Conservation (phyloP, 53 echinoderm and acorn worm genomes). For the Pentamera pediparva region DNA sequence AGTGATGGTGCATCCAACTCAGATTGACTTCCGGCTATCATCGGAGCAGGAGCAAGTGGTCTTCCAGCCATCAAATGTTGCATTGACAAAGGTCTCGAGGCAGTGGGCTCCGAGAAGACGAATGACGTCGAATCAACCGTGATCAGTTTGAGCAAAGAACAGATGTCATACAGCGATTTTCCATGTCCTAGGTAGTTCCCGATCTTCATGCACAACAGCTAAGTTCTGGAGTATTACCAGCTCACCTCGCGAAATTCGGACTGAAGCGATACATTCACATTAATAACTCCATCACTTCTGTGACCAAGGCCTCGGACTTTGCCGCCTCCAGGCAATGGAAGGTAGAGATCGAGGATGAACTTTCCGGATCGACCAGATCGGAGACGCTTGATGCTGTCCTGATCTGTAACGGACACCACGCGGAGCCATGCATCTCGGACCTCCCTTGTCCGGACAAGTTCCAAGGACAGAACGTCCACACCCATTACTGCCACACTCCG, state of each 20-base stretch:
- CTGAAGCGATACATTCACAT: constrained; percentile 31
- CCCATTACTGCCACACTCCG: too few relatives aligned
- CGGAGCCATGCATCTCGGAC: too few relatives aligned
- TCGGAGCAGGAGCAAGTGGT: constrained; percentile 70
- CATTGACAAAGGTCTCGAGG: constrained; percentile 55
- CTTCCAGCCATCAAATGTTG: constrained; percentile 64
- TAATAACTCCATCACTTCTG: background rate
- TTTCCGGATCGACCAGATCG: background rate
- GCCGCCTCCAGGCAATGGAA: constrained; percentile 32
- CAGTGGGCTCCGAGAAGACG: constrained; percentile 58
- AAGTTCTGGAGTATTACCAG: constrained; percentile 36
- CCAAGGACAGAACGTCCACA: too few relatives aligned
- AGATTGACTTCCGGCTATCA: too few relatives aligned
- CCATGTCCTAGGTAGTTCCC: constrained; percentile 67
- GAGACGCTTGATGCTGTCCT: constrained; percentile 57
- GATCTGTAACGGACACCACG: too few relatives aligned
- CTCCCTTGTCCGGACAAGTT: too few relatives aligned
- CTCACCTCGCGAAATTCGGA: constrained; percentile 20
- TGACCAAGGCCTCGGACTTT: constrained; percentile 31
- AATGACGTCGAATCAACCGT: constrained; percentile 50
- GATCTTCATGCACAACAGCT: constrained; percentile 73
- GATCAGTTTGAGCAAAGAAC: constrained; percentile 44
- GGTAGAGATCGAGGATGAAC: background rate
- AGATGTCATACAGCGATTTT: constrained; percentile 60
- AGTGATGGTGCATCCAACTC: too few relatives aligned